Conservation (phyloP, 2,888 invertebrate genomes). For the Drosophila macrospina region DNA sequence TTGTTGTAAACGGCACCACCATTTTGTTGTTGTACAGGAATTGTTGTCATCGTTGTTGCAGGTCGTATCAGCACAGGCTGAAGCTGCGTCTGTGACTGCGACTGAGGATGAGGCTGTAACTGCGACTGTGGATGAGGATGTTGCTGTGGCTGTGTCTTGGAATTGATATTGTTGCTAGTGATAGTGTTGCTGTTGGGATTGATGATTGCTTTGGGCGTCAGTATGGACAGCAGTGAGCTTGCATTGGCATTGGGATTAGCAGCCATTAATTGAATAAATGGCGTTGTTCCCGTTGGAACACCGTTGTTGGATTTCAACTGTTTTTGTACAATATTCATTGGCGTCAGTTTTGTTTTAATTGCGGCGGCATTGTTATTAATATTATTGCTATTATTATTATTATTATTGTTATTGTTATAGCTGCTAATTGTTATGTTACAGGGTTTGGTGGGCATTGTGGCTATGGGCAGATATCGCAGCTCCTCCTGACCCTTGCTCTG, state of each 20-base stretch:
- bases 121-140: conserved; percentile 1
- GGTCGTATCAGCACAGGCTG: conserved; percentile 37
- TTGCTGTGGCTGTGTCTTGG: conserved; percentile 12
- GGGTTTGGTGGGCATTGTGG: conserved; percentile 47
- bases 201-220: conserved; percentile 35
- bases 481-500: conserved; percentile 29
- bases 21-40: conserved; percentile 36
- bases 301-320: conserved; percentile 32
- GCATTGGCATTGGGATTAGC: conserved; percentile 17
- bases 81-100: background rate
- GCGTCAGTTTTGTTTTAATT: conserved; percentile 41
- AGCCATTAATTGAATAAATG: conserved; percentile 54
- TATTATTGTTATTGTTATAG: conserved; percentile 27
- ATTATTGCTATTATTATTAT: conserved; percentile 23
- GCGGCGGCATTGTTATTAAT: background rate
- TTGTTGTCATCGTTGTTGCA: conserved; percentile 18
- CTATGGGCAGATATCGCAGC: conserved; percentile 53
- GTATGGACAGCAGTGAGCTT: conserved; percentile 37
- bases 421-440: conserved; percentile 40
- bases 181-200: conserved; percentile 19
- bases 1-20: conserved; percentile 13
- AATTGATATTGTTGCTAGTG: conserved; percentile 9
- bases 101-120: conserved; percentile 15
- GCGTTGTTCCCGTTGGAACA: conserved; percentile 16
- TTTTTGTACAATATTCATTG: conserved; percentile 45